Percentiles rank a stretch among this genome's conserved stretches.
phyloP scores from a whole-genome alignment of 2,113 vertebrate species.

The Geococcyx californianus region DNA sequence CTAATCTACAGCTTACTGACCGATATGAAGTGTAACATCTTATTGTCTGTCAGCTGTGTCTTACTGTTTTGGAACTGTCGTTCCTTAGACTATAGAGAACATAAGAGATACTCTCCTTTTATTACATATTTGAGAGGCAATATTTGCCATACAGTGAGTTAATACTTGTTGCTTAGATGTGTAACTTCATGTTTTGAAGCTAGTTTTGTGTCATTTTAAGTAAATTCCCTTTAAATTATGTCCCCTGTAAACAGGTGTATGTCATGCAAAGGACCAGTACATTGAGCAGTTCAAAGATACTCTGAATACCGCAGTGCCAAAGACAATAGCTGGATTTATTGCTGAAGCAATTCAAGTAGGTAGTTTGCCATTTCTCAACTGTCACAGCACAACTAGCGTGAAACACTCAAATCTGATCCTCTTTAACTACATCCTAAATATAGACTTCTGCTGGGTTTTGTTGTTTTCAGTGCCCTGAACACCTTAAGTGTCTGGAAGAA shows the following conservation, averaged over 20 bases:
- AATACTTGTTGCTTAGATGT: neutral
- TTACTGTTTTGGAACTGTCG: neutral
- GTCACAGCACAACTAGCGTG: neutral
- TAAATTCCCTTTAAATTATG: neutral
- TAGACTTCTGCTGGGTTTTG: neutral
- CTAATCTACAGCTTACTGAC: neutral
- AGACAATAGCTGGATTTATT: conserved; percentile 89
- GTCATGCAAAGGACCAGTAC: conserved; percentile 87
- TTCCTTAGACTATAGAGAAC: neutral
- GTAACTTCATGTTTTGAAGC: neutral
- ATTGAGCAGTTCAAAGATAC: conserved; percentile 89
- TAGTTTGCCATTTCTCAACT: neutral
- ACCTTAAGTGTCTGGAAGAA: neutral
- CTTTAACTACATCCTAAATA: neutral
- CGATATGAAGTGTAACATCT: neutral
- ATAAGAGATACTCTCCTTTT: neutral
- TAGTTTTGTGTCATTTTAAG: neutral
- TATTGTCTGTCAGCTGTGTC: neutral
- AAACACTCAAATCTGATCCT: neutral
- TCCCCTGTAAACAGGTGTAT: conserved; percentile 76
- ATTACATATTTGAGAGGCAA: neutral
- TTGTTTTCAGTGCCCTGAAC: neutral
- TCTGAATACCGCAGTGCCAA: conserved; percentile 82
- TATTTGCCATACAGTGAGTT: neutral
- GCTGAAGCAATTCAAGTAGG: conserved; percentile 93